These are phyloP conservation scores for Fistularia commersonii DNA, from an alignment of 2,797 vertebrate species.

Conservation along the genomic window DNA sequence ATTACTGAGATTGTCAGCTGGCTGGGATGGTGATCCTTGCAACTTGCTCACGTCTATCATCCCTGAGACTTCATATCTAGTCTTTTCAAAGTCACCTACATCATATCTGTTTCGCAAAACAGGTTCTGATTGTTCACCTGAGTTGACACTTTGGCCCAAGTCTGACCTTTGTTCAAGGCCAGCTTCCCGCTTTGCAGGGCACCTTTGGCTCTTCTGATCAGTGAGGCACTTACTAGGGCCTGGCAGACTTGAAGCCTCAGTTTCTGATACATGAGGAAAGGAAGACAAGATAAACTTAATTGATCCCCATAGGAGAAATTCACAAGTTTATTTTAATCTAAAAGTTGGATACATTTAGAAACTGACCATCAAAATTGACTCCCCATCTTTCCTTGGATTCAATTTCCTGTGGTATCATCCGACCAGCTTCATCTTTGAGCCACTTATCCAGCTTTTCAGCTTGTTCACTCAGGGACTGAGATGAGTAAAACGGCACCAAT, in stretches of 20 bases:
- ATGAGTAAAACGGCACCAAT: neutral
- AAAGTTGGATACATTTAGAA: constrained; percentile 1
- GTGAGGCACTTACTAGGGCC: constrained; percentile 60
- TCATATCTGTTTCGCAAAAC: constrained; percentile 63
- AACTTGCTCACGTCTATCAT: constrained; percentile 62
- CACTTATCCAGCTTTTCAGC: constrained; percentile 51
- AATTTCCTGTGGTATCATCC: constrained; percentile 28
- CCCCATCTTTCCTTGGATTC: constrained; percentile 60
- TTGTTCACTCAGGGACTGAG: constrained; percentile 44
- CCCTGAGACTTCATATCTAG: constrained; percentile 47
- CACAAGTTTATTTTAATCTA: no score
- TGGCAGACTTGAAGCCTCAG: constrained; percentile 48
- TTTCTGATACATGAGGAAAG: constrained; percentile 31
- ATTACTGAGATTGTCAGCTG: constrained; percentile 54
- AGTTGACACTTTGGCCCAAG: constrained; percentile 42
- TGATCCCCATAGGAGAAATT: no score
- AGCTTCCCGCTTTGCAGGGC: constrained; percentile 64
- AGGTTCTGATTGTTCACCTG: constrained; percentile 47
- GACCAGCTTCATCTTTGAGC: constrained; percentile 67
- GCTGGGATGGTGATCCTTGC: constrained; percentile 54
- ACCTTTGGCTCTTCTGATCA: constrained; percentile 64
- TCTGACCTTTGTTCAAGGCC: constrained; percentile 55
- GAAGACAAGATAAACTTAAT: no score
- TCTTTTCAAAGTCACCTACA: constrained; percentile 61
- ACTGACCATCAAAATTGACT: constrained; percentile 63